phyloP scores from a whole-genome alignment of 1,140 invertebrate genomes.

The Trichomalopsis sarcophagae region DNA sequence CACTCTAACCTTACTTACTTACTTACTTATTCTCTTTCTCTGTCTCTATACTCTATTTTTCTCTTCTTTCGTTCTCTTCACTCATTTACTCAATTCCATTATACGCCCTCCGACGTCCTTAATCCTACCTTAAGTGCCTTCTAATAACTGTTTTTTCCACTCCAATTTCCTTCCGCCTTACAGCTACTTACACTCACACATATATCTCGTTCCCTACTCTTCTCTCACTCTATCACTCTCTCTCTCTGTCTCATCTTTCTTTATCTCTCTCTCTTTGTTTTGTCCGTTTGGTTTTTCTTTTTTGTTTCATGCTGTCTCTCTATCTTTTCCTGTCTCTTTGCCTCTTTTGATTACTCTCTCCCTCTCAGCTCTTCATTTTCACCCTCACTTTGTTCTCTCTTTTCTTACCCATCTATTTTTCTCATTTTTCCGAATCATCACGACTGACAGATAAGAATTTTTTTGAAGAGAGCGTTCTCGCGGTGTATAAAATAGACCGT shows the following conservation, averaged over 20 bases:
- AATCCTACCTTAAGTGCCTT: neutral
- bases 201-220: neutral
- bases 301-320: constrained; percentile 39
- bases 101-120: neutral
- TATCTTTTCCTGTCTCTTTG: constrained; percentile 10
- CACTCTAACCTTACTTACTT: constrained; percentile 52
- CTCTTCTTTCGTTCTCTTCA: neutral
- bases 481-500: constrained; percentile 25
- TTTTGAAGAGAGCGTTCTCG: constrained; percentile 45
- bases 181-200: neutral
- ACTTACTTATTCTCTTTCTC: constrained; percentile 54
- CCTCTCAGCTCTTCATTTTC: constrained; percentile 40
- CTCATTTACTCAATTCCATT: constrained; percentile 15
- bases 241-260: constrained; percentile 20
- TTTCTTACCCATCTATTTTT: constrained; percentile 50
- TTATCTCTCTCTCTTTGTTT: constrained; percentile 39
- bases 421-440: constrained; percentile 57
- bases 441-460: constrained; percentile 60
- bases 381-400: constrained; percentile 23
- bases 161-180: neutral
- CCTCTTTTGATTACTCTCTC: constrained; percentile 45
- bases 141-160: constrained; percentile 14
- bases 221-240: constrained; percentile 40
- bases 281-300: constrained; percentile 39
- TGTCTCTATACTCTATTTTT: constrained; percentile 23